Evolutionary conservation across 2,797 vertebrate species (phyloP), one percentile per base, ranked within the genome.

Genomic region (Spondyliosoma cantharus): DNA sequence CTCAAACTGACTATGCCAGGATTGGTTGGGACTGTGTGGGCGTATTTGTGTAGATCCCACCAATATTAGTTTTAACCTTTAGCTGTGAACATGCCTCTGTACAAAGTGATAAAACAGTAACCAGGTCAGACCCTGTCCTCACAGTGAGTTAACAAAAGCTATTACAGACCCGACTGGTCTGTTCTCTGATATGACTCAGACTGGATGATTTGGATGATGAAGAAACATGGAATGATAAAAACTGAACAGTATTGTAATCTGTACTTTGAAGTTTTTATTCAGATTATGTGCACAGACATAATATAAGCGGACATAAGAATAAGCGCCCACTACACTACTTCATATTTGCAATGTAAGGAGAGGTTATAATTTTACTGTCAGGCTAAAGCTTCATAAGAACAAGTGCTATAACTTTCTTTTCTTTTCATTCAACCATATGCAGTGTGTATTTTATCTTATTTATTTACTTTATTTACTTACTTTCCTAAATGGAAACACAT

Each of bases 1-100:
- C 80, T 90, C 85, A 81, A 84, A 70, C 58, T 84, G 90, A 88
- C 84, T 89, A 74, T 16, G 75, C 77, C 87, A 0, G 25, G 42
- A 81, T 56, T 85, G 78, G 50, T 73, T 78, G 7, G 14, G 69
- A 59, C 71, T 78, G 29, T 83, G 60, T 53, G 49, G 48, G 43
- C 76, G 71, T 60, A 73, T 75, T 86, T 84, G 69, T 73, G 48
- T 58, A 29, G 74, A 81, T 63, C 66, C 32, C 66, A 63, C 32
- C 63, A 65, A 71, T 78, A 78, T 82, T 83, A 71, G 62, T 74
- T 87, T 83, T 77, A 71, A 85, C 77, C 74, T 86, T 87, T 56
- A 79, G 78, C 52, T 75, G 69, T 68, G 61, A 74, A 80, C 75
- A 69, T 13, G 74, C 32, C 29, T 62, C 54, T 7, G 54, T 75